Percentiles rank a stretch among this genome's conserved stretches.
phyloP scores from a whole-genome alignment of 2,888 invertebrate species.

The Priocnemis perturbator region DNA sequence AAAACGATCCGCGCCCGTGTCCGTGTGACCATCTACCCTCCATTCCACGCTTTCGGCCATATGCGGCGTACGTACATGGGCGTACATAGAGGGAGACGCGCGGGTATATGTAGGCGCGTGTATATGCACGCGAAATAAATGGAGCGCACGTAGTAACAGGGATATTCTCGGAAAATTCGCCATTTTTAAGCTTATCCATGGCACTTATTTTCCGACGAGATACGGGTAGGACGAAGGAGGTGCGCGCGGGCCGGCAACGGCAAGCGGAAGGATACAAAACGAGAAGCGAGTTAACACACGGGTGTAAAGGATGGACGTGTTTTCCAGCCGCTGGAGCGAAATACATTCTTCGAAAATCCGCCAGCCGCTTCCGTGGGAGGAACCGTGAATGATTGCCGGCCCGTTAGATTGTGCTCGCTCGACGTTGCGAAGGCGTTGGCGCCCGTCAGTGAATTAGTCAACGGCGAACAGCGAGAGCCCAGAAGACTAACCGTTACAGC shows the following conservation, averaged over 20 bases:
- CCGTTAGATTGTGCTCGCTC: constrained; percentile 1
- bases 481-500: no score
- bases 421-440: no score
- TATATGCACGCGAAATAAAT: constrained; percentile 33
- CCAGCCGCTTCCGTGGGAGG: constrained; percentile 16
- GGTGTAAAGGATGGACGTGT: constrained; percentile 47
- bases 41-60: neutral
- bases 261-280: constrained; percentile 45
- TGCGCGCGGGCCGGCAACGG: constrained; percentile 20
- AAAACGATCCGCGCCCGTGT: neutral
- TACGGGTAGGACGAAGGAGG: constrained; percentile 23
- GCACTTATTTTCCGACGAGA: constrained; percentile 47
- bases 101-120: neutral
- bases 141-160: constrained; percentile 30
- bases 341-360: constrained; percentile 34
- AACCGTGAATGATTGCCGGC: constrained; percentile 17
- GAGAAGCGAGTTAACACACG: constrained; percentile 24
- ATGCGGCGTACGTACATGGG: neutral
- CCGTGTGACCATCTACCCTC: neutral
- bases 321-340: constrained; percentile 37
- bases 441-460: no score
- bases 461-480: no score
- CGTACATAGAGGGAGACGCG: neutral
- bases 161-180: constrained; percentile 45
- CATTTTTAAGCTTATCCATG: constrained; percentile 49